Percentiles rank a stretch among this genome's conserved stretches.
Evolutionary conservation across 2,888 invertebrate genomes (phyloP).

Genomic region (Epirrita christyi): DNA sequence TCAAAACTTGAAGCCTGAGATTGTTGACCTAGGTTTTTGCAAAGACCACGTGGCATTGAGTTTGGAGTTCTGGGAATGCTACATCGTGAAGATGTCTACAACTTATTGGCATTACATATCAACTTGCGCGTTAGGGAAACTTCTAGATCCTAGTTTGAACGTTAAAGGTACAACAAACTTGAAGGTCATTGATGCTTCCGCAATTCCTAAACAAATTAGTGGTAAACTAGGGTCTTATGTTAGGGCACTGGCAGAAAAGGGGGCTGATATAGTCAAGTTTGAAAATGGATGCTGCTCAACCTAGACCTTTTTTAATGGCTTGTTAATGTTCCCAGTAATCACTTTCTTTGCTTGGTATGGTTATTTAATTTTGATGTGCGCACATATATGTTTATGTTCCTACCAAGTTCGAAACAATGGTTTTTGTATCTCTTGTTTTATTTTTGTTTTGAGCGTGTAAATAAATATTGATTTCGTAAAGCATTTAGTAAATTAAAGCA

Average conservation of each 20-base stretch:
- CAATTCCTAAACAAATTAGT: conserved; percentile 29
- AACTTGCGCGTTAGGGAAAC: conserved; percentile 41
- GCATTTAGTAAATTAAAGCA: too few species aligned
- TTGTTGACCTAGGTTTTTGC: conserved; percentile 23
- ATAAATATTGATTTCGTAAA: too few species aligned
- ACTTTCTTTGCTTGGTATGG: too few species aligned
- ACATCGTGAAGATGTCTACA: conserved; percentile 33
- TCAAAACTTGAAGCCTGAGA: conserved; percentile 22
- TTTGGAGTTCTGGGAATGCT: conserved; percentile 40
- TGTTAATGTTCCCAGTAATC: too few species aligned
- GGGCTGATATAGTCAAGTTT: conserved; percentile 28
- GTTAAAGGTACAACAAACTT: conserved; percentile 32
- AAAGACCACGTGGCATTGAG: conserved; percentile 6
- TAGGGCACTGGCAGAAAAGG: conserved; percentile 36
- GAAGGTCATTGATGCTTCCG: conserved; percentile 39
- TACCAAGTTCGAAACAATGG: too few species aligned
- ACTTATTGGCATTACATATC: conserved; percentile 44
- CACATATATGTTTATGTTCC: too few species aligned
- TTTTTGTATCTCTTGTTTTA: too few species aligned
- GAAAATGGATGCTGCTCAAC: conserved; percentile 3
- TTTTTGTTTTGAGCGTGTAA: too few species aligned
- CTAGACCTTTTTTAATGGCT: not conserved
- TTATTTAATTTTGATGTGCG: too few species aligned
- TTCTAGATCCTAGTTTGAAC: conserved; percentile 32
- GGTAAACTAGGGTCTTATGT: conserved; percentile 35